A percentile compares a stretch with the other conserved stretches of the same genome.
Conservation (phyloP, 2,888 invertebrate species). For the Tipula unca region DNA sequence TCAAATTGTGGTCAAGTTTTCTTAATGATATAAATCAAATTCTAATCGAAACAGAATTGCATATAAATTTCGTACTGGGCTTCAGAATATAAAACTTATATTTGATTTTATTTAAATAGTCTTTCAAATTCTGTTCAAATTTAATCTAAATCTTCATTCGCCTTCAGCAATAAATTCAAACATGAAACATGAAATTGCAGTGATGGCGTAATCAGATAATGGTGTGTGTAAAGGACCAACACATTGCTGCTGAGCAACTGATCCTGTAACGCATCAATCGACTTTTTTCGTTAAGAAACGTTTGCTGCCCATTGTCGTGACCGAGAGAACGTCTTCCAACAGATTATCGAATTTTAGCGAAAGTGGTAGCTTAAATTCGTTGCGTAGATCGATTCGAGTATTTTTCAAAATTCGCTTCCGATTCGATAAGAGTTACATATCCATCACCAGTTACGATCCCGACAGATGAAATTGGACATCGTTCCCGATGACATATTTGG, state of each 20-base stretch:
- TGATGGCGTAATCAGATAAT: slow-evolving; percentile 86
- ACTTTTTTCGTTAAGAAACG: slow-evolving; percentile 94
- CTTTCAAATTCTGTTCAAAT: too few species aligned
- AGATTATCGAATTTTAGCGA: slow-evolving; percentile 53
- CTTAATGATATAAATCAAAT: too few species aligned
- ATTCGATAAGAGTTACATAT: slow-evolving; percentile 60
- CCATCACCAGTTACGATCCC: slow-evolving; percentile 87
- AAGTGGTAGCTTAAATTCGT: slow-evolving; percentile 54
- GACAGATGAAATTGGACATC: slow-evolving; percentile 88
- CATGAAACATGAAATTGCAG: slow-evolving; percentile 77
- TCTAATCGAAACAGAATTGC: too few species aligned
- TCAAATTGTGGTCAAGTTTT: too few species aligned
- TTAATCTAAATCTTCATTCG: too few species aligned
- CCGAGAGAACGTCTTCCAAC: slow-evolving; percentile 68
- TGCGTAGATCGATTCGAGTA: slow-evolving; percentile 42
- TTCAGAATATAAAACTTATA: too few species aligned
- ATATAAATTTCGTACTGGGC: too few species aligned
- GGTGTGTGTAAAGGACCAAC: slow-evolving; percentile 96
- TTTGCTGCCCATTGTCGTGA: slow-evolving; percentile 91
- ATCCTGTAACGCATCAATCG: slow-evolving; percentile 76
- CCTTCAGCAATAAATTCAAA: slow-evolving; percentile 79
- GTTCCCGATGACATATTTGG: slow-evolving; percentile 74
- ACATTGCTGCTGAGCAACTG: slow-evolving; percentile 96
- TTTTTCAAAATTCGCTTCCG: slow-evolving; percentile 44
- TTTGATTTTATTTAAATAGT: too few species aligned